Evolutionary conservation across 2,797 vertebrate species (phyloP).

Genomic region (Melanotaenia trifasciata): DNA sequence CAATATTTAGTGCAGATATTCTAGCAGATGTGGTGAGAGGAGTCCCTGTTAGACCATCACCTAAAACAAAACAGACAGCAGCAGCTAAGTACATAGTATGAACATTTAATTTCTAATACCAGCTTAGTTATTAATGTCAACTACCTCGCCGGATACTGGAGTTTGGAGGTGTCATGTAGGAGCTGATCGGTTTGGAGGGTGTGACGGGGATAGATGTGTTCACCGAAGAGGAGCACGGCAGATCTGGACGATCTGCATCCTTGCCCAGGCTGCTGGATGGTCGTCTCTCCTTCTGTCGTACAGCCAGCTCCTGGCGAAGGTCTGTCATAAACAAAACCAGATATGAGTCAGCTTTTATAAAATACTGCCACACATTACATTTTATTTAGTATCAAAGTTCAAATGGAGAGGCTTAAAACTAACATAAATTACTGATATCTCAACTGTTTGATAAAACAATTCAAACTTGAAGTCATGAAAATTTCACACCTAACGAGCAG

Average conservation of each 20-base stretch:
- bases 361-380: not conserved
- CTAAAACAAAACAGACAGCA: constrained; percentile 60
- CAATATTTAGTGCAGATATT: constrained; percentile 97
- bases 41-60: constrained; percentile 86
- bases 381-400: not conserved
- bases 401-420: not conserved
- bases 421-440: not conserved
- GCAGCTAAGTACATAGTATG: not conserved
- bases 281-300: constrained; percentile 92
- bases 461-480: not conserved
- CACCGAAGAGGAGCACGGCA: constrained; percentile 76
- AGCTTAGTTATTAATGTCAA: not conserved
- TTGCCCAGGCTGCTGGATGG: constrained; percentile 79
- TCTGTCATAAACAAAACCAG: constrained; percentile 76
- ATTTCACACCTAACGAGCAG: not conserved
- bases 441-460: not conserved
- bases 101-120: not conserved
- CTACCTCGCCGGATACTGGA: constrained; percentile 87
- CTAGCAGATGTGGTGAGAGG: constrained; percentile 95
- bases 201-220: constrained; percentile 82
- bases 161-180: constrained; percentile 81
- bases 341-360: not conserved
- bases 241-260: constrained; percentile 83
- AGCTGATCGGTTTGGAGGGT: constrained; percentile 75
- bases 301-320: constrained; percentile 93